Evolutionary conservation across 1,140 invertebrate genomes (phyloP), one percentile per base, ranked within the genome.

Genomic region (Achatina immaculata): DNA sequence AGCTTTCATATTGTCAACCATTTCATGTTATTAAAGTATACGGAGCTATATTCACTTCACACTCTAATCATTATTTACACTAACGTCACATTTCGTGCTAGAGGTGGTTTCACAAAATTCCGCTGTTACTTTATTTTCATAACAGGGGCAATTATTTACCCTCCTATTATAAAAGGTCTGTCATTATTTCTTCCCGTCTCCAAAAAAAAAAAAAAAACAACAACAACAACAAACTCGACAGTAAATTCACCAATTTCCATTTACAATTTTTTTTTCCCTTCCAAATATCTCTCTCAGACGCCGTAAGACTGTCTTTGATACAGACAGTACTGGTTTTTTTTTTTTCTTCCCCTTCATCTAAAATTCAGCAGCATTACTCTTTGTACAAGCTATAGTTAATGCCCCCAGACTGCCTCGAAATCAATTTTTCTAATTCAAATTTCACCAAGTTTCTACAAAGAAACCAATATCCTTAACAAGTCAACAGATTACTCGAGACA

Each of bases 391-490:
- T n/a, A 62, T 62, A 62, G 58, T 62, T 62, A 62, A 62, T 62
- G 58, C 58, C 58, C 58, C 55, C 28, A 28, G 58, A 62, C 58
- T 31, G 58, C 28, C 58, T 62, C 31, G 4, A 62, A 62, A 28
- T 62, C 58, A 62, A 62, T 62, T 62, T 62, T 62, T 62, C 58
- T 62, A 62, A 62, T 62, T 62, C 58, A 62, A 62, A 62, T 62
- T 62, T 31, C 16, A 34, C 58, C 36, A 69, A n/a, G 40, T 73
- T 73, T 51, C 43, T 51, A 43, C 71, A 45, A 43, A 73, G 71
- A 73, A 73, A 73, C 71, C 71, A 73, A 73, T 73, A 73, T 73
- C 71, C 38, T 48, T 45, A 73, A 40, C 43, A 34, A 45, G 42
- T 48, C 43, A 48, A 31, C 71, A 73, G 71, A 73, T 73, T 73